Percentiles rank a stretch among this genome's conserved stretches.
Conservation (phyloP, 1,140 invertebrate genomes). For the Atta texana region DNA sequence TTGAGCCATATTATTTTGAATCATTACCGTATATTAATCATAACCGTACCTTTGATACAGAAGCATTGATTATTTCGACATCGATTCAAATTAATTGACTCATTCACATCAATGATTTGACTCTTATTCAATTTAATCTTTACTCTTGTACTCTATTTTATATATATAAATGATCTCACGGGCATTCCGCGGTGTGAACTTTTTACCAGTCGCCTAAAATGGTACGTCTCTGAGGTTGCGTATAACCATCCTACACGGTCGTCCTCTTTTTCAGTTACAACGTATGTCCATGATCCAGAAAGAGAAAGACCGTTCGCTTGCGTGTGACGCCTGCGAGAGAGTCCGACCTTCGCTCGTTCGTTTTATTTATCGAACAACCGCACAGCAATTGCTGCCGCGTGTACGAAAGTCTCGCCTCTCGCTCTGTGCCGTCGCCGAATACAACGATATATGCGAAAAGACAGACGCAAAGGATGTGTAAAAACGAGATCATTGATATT, state of each 20-base stretch:
- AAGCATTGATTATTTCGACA: not conserved
- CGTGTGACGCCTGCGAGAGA: not conserved
- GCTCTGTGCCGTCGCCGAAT: not conserved
- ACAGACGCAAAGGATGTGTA: not conserved
- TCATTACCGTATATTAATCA: not conserved
- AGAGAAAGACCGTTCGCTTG: slow-evolving; percentile 6
- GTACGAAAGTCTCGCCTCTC: not conserved
- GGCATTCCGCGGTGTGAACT: not conserved
- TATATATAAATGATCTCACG: not conserved
- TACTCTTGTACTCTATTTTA: not conserved
- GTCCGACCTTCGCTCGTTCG: slow-evolving; percentile 33
- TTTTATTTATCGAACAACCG: slow-evolving; percentile 36
- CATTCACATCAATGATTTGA: not conserved
- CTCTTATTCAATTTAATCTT: not conserved
- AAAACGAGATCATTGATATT: not conserved
- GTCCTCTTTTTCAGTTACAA: not conserved
- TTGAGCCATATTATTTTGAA: not conserved
- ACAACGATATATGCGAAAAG: not conserved
- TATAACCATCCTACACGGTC: slow-evolving; percentile 14
- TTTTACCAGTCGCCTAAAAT: slow-evolving; percentile 6
- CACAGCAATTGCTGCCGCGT: slow-evolving; percentile 14
- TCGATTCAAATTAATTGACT: slow-evolving; percentile 14
- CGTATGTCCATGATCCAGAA: not conserved
- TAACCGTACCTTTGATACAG: not conserved
- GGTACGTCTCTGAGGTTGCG: not conserved